Conservation (phyloP, 37 sponge, comb jelly and placozoan genomes). For the Halisarca cf. caerulea region DNA sequence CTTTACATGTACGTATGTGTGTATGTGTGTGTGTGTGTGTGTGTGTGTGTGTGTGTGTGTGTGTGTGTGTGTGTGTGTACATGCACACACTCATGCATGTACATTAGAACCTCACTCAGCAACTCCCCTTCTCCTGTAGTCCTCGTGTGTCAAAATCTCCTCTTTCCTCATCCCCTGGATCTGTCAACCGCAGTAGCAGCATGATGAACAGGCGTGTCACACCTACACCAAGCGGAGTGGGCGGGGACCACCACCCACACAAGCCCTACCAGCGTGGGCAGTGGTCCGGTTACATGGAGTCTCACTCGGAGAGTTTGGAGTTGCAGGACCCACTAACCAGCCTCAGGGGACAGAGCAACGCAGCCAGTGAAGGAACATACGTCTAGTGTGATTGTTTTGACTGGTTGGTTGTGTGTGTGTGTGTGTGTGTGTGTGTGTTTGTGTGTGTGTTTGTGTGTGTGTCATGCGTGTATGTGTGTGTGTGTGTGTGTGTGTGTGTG, state of each 20-base stretch:
- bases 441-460: too few species aligned
- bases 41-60: neutral
- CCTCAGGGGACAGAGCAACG: neutral
- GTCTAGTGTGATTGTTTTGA: neutral
- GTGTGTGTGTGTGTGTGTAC: neutral
- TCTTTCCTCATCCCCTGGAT: neutral
- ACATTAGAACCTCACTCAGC: too few species aligned
- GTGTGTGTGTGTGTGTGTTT: too few species aligned
- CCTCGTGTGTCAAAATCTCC: neutral
- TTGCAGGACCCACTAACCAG: neutral
- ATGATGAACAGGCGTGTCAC: neutral
- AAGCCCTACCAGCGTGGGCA: neutral
- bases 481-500: too few species aligned
- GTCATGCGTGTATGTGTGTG: too few species aligned
- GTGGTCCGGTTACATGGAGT: neutral
- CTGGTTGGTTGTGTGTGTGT: too few species aligned
- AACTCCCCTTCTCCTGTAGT: too few species aligned
- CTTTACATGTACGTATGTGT: neutral
- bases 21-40: neutral
- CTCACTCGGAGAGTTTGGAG: constrained; percentile 9
- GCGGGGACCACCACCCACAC: neutral
- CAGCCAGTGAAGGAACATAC: constrained; percentile 12
- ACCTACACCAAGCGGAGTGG: neutral
- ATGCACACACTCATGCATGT: neutral
- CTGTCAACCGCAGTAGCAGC: neutral